Evolutionary conservation across 2,797 vertebrate species (phyloP).

Genomic region (Morelia viridis): DNA sequence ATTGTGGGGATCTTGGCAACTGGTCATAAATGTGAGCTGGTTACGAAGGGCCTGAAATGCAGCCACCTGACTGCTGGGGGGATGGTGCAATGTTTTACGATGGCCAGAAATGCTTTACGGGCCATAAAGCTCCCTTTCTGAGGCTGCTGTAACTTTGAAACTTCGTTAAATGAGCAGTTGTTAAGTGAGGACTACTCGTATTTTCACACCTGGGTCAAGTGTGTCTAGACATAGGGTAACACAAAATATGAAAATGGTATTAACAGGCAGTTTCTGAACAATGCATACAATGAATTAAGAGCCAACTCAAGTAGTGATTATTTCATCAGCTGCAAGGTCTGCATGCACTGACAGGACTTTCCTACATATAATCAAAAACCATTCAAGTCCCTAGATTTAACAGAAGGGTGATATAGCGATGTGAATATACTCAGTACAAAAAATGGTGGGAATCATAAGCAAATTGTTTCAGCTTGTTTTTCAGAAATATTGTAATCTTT

Average conservation of each 20-base stretch:
- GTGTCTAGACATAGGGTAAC: neutral
- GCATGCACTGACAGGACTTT: neutral
- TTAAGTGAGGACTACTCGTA: too few relatives aligned
- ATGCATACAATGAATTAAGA: neutral
- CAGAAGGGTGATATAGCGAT: neutral
- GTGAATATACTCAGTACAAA: neutral
- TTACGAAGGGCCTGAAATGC: too few relatives aligned
- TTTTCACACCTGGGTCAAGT: neutral
- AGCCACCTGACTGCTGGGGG: too few relatives aligned
- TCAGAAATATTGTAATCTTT: conserved; percentile 31
- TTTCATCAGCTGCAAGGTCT: neutral
- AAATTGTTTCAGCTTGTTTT: neutral
- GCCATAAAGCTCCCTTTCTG: too few relatives aligned
- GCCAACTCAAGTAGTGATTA: neutral
- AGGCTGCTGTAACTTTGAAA: too few relatives aligned
- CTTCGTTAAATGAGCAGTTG: too few relatives aligned
- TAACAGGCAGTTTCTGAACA: neutral
- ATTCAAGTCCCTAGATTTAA: neutral
- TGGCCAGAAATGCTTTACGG: too few relatives aligned
- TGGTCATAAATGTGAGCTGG: too few relatives aligned
- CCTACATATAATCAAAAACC: neutral
- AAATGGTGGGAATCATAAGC: neutral
- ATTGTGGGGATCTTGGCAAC: too few relatives aligned
- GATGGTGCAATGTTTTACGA: too few relatives aligned
- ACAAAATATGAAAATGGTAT: neutral